Conservation (phyloP, 2,113 vertebrate species). For the Glareola pratincola region DNA sequence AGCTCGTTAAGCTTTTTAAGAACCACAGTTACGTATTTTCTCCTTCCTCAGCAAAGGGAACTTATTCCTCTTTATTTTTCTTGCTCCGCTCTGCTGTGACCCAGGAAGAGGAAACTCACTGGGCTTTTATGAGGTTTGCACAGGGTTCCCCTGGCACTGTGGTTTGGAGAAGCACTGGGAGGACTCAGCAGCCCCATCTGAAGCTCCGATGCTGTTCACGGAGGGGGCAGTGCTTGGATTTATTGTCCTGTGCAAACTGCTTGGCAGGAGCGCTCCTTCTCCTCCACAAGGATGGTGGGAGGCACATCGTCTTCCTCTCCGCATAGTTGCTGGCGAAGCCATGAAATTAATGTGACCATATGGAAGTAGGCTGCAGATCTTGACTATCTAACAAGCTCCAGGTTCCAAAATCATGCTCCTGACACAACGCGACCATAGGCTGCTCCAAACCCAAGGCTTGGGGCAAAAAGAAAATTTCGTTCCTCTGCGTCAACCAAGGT, state of each 20-base stretch:
- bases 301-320: not conserved
- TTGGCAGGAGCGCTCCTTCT: not conserved
- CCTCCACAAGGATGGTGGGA: constrained; percentile 26
- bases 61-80: not conserved
- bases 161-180: not conserved
- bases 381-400: constrained; percentile 39
- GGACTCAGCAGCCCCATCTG: not conserved
- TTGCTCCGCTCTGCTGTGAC: rapidly evolving
- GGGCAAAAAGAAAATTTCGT: not conserved
- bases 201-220: not conserved
- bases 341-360: constrained; percentile 29
- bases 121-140: not conserved
- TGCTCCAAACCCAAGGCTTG: not conserved
- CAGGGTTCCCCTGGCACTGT: not conserved
- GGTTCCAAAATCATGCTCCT: constrained; percentile 31
- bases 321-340: not conserved
- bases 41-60: not conserved
- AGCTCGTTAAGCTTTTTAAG: not conserved
- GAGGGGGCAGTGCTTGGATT: not conserved
- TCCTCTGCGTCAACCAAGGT: constrained; percentile 13
- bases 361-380: constrained; percentile 59
- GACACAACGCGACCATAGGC: not conserved
- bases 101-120: not conserved
- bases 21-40: not conserved
- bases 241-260: not conserved